phyloP scores from a whole-genome alignment of 2,797 vertebrate genomes.

The Rhinichthys osculus region DNA sequence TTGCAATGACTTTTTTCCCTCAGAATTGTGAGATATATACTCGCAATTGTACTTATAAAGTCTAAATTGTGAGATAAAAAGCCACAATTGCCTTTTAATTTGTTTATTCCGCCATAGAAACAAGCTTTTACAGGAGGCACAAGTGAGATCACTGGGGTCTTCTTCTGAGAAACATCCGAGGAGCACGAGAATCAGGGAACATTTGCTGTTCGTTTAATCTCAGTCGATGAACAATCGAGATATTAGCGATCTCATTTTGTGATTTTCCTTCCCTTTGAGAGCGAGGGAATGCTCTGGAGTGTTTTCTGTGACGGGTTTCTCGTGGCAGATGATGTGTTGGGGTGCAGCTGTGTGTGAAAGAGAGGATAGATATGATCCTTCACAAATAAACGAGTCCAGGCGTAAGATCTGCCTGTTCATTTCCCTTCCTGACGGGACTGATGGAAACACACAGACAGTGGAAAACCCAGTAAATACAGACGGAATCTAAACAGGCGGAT shows the following conservation, averaged over 20 bases:
- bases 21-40: too few species aligned
- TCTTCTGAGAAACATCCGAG: neutral
- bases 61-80: neutral
- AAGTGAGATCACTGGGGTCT: neutral
- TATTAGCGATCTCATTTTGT: neutral
- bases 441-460: constrained; percentile 1
- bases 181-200: neutral
- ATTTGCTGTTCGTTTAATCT: neutral
- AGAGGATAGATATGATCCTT: constrained; percentile 15
- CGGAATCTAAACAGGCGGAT: neutral
- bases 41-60: too few species aligned
- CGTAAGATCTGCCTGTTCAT: constrained; percentile 16
- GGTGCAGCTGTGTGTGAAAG: constrained; percentile 13
- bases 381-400: constrained; percentile 23
- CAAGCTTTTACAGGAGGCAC: too few species aligned
- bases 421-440: neutral
- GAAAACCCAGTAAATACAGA: neutral
- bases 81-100: neutral
- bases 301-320: neutral
- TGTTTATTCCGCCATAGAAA: neutral
- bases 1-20: too few species aligned
- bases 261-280: neutral
- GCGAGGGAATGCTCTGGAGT: neutral
- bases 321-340: neutral
- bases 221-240: neutral